These are phyloP conservation scores for Sarotherodon lohbergeri DNA, from an alignment of 2,113 vertebrate species.

Conservation along the genomic window DNA sequence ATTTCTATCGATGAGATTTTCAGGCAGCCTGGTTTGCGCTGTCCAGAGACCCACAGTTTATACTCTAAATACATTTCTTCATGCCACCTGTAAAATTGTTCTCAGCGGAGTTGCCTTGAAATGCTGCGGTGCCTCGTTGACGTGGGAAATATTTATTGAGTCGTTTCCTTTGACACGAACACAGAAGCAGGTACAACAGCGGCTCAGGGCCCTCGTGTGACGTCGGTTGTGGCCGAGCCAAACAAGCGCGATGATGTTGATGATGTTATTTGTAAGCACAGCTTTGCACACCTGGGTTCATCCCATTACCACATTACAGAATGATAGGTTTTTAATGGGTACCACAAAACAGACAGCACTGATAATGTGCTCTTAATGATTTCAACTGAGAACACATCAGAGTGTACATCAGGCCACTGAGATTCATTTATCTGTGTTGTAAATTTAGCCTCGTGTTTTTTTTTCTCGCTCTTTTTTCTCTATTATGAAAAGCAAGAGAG, in stretches of 20 bases:
- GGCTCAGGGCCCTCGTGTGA: neutral
- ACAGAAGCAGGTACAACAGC: neutral
- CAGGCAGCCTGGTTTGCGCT: neutral
- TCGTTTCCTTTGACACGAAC: neutral
- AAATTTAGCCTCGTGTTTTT: neutral
- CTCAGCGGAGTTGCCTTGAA: neutral
- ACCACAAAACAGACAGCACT: neutral
- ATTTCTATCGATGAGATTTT: neutral
- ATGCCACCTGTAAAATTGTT: neutral
- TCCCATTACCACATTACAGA: neutral
- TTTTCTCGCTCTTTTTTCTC: neutral
- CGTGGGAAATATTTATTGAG: neutral
- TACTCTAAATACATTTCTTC: neutral
- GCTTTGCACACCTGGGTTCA: neutral
- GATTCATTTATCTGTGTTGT: neutral
- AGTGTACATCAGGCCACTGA: neutral
- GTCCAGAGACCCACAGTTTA: neutral
- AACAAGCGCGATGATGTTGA: neutral
- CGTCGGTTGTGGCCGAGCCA: neutral
- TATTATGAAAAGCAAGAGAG: neutral
- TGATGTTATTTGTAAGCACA: neutral
- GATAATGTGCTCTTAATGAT: neutral
- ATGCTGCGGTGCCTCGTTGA: neutral
- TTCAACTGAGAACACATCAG: neutral
- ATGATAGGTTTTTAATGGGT: neutral